Conservation (phyloP, 1,140 invertebrate genomes). For the Augochlora pura region DNA sequence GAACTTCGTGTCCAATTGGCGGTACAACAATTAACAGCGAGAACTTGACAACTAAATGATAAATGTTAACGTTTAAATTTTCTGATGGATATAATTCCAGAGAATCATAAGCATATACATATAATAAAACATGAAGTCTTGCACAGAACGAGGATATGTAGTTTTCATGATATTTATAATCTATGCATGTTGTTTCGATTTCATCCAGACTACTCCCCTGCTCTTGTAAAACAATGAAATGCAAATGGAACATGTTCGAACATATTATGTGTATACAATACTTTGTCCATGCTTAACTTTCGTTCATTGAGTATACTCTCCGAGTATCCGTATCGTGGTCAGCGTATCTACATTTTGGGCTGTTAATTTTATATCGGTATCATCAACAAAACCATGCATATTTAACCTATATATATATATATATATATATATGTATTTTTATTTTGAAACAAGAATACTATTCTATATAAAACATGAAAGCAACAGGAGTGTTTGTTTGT, state of each 20-base stretch:
- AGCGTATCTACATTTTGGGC: constrained; percentile 3
- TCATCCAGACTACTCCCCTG: constrained; percentile 48
- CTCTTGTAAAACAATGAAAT: constrained; percentile 54
- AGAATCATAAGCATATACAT: constrained; percentile 37
- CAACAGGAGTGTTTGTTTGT: constrained; percentile 4
- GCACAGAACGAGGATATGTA: constrained; percentile 62
- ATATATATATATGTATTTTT: constrained; percentile 12
- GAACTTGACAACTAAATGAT: constrained; percentile 57
- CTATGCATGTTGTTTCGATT: constrained; percentile 51
- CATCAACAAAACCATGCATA: constrained; percentile 6
- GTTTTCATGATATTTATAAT: constrained; percentile 63
- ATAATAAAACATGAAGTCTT: constrained; percentile 52
- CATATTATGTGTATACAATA: background rate
- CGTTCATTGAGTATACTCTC: background rate
- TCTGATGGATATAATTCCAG: constrained; percentile 15
- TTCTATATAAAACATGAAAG: constrained; percentile 17
- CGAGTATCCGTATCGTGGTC: background rate
- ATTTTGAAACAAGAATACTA: constrained; percentile 25
- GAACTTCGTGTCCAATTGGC: constrained; percentile 84
- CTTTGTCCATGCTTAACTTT: background rate
- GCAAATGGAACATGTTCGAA: constrained; percentile 14
- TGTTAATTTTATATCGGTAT: constrained; percentile 14
- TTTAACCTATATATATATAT: constrained; percentile 10
- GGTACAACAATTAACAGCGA: constrained; percentile 80
- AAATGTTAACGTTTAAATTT: constrained; percentile 25